Evolutionary conservation across 2,888 invertebrate genomes (phyloP).

Genomic region (Tetragonula carbonaria): DNA sequence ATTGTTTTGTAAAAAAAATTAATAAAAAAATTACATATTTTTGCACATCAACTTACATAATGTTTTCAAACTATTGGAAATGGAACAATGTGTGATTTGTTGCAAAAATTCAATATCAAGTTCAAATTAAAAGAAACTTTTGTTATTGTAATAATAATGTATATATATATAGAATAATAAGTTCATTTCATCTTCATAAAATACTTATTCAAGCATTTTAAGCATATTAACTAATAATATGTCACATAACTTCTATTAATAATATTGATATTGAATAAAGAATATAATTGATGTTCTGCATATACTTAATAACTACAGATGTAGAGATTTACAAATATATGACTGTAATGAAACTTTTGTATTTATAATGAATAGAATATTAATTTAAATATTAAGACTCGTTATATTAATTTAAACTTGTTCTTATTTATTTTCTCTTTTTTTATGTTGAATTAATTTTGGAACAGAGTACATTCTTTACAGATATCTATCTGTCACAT

Average conservation of each 20-base stretch:
- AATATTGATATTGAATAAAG: constrained; percentile 5
- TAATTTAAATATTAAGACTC: constrained; percentile 28
- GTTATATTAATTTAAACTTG: constrained; percentile 11
- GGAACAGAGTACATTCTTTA: constrained; percentile 18
- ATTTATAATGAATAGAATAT: constrained; percentile 41
- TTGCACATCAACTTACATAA: constrained; percentile 38
- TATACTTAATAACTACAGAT: constrained; percentile 28
- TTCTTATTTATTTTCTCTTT: constrained; percentile 10
- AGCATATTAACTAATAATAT: constrained; percentile 19
- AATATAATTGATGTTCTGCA: constrained; percentile 23
- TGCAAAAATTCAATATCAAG: constrained; percentile 23
- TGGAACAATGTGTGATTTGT: constrained; percentile 10
- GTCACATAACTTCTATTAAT: constrained; percentile 17
- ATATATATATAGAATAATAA: constrained; percentile 9
- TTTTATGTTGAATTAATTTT: not conserved
- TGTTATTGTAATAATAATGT: constrained; percentile 33
- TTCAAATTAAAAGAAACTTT: constrained; percentile 25
- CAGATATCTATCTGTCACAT: constrained; percentile 14
- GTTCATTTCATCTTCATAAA: constrained; percentile 29
- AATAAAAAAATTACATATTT: constrained; percentile 52
- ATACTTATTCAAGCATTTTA: constrained; percentile 13
- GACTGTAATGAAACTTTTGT: constrained; percentile 37
- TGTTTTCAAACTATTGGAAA: constrained; percentile 30
- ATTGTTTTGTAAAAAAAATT: constrained; percentile 57
- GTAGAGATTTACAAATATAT: constrained; percentile 24